phyloP scores from a whole-genome alignment of 2,113 vertebrate species.

The Sylvilagus bachmani region DNA sequence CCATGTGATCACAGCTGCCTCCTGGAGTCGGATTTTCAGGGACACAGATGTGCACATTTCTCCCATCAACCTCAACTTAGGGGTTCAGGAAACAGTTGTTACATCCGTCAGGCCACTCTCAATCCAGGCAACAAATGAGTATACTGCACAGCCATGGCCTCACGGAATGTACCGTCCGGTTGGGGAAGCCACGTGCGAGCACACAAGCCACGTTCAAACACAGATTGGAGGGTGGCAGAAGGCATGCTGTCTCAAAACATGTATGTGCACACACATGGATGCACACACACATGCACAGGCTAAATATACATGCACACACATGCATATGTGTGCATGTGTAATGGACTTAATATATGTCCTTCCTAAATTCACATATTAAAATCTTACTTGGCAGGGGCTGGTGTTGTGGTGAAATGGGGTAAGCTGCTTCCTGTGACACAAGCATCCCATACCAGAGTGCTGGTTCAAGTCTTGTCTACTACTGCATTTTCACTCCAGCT shows the following conservation, averaged over 20 bases:
- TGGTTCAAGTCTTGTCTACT: too few species aligned
- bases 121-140: background rate
- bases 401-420: too few species aligned
- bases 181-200: background rate
- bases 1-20: background rate
- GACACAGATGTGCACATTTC: background rate
- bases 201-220: background rate
- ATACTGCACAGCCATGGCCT: background rate
- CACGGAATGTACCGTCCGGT: background rate
- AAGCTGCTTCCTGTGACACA: too few species aligned
- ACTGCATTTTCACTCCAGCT: too few species aligned
- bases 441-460: too few species aligned
- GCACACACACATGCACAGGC: background rate
- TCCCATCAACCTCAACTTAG: background rate
- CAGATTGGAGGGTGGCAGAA: background rate
- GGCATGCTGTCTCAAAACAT: background rate
- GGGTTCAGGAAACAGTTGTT: background rate
- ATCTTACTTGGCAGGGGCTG: too few species aligned
- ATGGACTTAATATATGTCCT: background rate
- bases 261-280: too few species aligned
- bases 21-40: slow-evolving; percentile 16
- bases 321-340: background rate
- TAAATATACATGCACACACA: background rate
- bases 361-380: background rate
- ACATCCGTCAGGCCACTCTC: background rate